A percentile compares a stretch with the other conserved stretches of the same genome.
phyloP scores from a whole-genome alignment of 2,113 vertebrate genomes.

The Menura novaehollandiae region DNA sequence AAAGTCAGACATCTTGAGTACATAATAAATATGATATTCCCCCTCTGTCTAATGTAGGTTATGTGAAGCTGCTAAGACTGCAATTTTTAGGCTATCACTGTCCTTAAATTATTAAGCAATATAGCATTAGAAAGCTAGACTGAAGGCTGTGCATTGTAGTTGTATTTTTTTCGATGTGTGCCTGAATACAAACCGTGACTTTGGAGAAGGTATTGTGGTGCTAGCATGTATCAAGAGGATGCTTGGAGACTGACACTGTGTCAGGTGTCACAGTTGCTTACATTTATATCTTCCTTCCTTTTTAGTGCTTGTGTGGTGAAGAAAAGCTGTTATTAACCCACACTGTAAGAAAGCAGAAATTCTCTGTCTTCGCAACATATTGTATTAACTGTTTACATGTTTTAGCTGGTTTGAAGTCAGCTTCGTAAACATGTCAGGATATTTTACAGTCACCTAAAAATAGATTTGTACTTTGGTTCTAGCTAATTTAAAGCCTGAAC shows the following conservation, averaged over 20 bases:
- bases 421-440: not conserved
- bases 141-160: not conserved
- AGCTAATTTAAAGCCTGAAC: not conserved
- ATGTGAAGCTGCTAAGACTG: constrained; percentile 46
- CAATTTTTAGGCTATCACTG: constrained; percentile 53
- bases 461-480: not conserved
- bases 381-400: constrained; percentile 25
- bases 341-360: not conserved
- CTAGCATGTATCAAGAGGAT: not conserved
- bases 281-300: not conserved
- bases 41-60: constrained; percentile 35
- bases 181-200: not conserved
- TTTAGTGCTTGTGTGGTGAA: not conserved
- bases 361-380: not conserved
- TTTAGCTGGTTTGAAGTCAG: constrained; percentile 3
- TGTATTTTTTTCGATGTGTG: not conserved
- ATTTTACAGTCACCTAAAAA: constrained; percentile 26
- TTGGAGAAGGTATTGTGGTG: not conserved
- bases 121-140: constrained; percentile 22
- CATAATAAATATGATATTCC: constrained; percentile 52
- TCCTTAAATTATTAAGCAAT: constrained; percentile 64
- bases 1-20: constrained; percentile 46
- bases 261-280: not conserved
- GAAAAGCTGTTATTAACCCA: not conserved
- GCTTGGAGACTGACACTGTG: not conserved